A percentile compares a stretch with the other conserved stretches of the same genome.
Conservation (phyloP, 2,888 invertebrate species). For the Ferrisia virgata region DNA sequence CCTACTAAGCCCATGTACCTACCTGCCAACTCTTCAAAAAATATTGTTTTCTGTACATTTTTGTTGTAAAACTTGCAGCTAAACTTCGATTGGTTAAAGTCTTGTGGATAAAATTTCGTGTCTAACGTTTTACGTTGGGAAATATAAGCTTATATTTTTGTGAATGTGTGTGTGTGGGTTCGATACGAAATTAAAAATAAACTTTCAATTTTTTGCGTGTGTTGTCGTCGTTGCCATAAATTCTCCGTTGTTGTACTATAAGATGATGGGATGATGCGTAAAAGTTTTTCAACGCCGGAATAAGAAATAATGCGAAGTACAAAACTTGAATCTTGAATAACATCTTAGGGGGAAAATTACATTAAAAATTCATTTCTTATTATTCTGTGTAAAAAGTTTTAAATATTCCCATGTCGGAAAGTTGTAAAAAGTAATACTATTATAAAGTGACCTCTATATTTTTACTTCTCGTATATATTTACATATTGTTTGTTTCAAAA, state of each 20-base stretch:
- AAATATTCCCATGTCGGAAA: not conserved
- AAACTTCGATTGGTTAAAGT: not conserved
- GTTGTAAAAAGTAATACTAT: not conserved
- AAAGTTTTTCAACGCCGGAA: not conserved
- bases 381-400: not conserved
- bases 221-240: not conserved
- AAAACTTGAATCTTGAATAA: not conserved
- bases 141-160: not conserved
- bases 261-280: not conserved
- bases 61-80: too few species aligned
- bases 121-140: not conserved
- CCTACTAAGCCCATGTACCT: too few species aligned
- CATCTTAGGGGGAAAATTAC: not conserved
- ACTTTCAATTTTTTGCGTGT: not conserved
- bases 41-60: too few species aligned
- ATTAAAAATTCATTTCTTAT: conserved; percentile 5
- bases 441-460: not conserved
- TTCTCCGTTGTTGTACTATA: not conserved
- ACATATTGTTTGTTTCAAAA: not conserved
- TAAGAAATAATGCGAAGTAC: not conserved
- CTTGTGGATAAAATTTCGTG: not conserved
- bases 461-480: not conserved
- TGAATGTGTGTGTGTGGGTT: not conserved
- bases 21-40: too few species aligned
- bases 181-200: not conserved